Conservation (phyloP, 2,797 vertebrate genomes). For the Tangara arthus region DNA sequence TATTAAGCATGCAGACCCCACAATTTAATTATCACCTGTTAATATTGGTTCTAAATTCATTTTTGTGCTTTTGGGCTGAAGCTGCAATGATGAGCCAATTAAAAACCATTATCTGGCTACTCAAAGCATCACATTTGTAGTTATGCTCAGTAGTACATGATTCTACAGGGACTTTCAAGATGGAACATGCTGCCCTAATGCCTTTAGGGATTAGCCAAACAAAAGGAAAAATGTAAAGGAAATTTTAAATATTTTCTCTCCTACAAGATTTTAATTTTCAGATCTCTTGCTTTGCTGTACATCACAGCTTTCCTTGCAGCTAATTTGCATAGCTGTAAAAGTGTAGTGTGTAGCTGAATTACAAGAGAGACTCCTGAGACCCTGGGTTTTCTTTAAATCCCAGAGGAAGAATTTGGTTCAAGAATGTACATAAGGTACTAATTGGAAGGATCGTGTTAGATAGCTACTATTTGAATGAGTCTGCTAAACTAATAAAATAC, state of each 20-base stretch:
- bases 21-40: slow-evolving; percentile 77
- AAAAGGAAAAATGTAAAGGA: slow-evolving; percentile 58
- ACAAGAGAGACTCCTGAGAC: slow-evolving; percentile 25
- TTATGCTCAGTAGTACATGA: slow-evolving; percentile 32
- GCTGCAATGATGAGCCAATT: slow-evolving; percentile 71
- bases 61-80: slow-evolving; percentile 71
- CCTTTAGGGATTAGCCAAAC: slow-evolving; percentile 52
- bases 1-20: slow-evolving; percentile 63
- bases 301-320: slow-evolving; percentile 4
- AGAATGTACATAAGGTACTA: slow-evolving; percentile 52
- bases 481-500: slow-evolving; percentile 37
- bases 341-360: slow-evolving; percentile 8
- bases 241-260: slow-evolving; percentile 58
- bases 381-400: slow-evolving; percentile 43
- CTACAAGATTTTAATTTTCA: slow-evolving; percentile 45
- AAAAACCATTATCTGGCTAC: slow-evolving; percentile 68
- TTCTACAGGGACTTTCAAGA: slow-evolving; percentile 47
- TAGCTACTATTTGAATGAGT: slow-evolving; percentile 33
- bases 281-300: slow-evolving; percentile 30
- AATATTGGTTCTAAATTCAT: slow-evolving; percentile 73
- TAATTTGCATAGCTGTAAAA: slow-evolving; percentile 49
- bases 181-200: slow-evolving; percentile 45
- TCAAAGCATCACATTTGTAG: slow-evolving; percentile 59
- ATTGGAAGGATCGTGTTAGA: slow-evolving; percentile 31
- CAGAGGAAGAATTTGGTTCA: slow-evolving; percentile 50